Base-by-base conservation (phyloP, 2,113 vertebrate species). In the Stegostoma tigrinum region DNA sequence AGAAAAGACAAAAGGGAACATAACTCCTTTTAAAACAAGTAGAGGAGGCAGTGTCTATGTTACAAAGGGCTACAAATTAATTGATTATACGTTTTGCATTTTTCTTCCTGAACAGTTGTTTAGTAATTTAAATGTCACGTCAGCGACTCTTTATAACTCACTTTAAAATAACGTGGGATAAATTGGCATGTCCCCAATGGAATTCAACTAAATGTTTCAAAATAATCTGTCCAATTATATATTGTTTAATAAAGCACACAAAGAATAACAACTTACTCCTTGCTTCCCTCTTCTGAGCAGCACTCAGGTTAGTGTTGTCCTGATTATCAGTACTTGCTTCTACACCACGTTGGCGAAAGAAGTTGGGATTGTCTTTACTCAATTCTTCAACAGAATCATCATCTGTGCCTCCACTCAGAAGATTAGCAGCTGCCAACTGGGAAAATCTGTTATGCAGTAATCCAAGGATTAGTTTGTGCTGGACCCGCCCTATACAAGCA, bases 271-370 rank as follows among this genome's bases (percentile, higher is more conserved):
- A 97, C 98, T 97, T 97, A 98, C 98, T 96, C 95, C 98, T 97
- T 70, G 97, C 97, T 0, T 97, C 96, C 70, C 93, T 97, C 96
- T 97, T 98, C 95, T 97, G 97, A 0, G 66, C 86, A 17, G 97
- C 95, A 96, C 96, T 97, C 95, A 97, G 96, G 64, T 66, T 96
- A 87, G 98, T 55, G 45, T 97, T 97, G 68, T 96, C 97, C 90
- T 96, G 97, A 96, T 96, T 96, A 78, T 98, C 98, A 10, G 97
- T 98, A 96, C 97, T 98, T 68, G 97, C 97, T 96, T 98, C 98
- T 93, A 98, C 97, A 78, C 97, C 97, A 14, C 97, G 98, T 52
- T 96, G 97, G 96, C 97, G 96, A 95, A 98, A 98, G 96, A 97
- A 97, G 38, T 96, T 96, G 0, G 90, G 5, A 38, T 97, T 97